Conservation (phyloP, 2,113 vertebrate genomes). For the Zonotrichia leucophrys region DNA sequence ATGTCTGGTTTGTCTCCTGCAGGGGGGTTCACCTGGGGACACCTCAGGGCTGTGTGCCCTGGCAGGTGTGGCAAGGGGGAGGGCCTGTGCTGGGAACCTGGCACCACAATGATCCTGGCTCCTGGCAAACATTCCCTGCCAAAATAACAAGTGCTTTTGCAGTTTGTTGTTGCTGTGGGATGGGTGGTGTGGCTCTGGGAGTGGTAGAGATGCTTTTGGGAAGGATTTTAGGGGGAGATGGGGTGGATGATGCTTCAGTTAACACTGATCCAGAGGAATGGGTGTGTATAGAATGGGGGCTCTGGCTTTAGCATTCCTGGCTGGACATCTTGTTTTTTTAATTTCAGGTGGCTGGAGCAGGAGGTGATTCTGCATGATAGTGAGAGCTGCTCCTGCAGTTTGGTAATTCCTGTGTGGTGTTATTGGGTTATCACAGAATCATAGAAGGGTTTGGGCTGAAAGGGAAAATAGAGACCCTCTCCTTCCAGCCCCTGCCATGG, state of each 20-base stretch:
- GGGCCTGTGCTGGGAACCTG: neutral
- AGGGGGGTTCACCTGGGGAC: neutral
- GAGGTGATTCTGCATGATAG: neutral
- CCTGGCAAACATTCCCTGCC: neutral
- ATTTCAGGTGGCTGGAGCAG: neutral
- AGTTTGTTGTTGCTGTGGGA: neutral
- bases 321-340: neutral
- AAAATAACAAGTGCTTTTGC: neutral
- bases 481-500: neutral
- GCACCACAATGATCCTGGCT: neutral
- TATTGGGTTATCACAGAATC: neutral
- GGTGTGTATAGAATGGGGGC: neutral
- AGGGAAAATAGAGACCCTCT: neutral
- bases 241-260: neutral
- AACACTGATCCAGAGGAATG: neutral
- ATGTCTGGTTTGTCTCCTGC: neutral
- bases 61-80: neutral
- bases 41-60: neutral
- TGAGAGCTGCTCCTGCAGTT: neutral
- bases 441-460: neutral
- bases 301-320: neutral
- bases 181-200: neutral
- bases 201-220: neutral
- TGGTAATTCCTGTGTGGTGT: neutral
- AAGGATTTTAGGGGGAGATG: neutral